Percentiles rank a stretch among this genome's conserved stretches.
These are phyloP conservation scores for Cryptoprocta ferox DNA, from an alignment of 2,797 vertebrate species.

Conservation along the genomic window DNA sequence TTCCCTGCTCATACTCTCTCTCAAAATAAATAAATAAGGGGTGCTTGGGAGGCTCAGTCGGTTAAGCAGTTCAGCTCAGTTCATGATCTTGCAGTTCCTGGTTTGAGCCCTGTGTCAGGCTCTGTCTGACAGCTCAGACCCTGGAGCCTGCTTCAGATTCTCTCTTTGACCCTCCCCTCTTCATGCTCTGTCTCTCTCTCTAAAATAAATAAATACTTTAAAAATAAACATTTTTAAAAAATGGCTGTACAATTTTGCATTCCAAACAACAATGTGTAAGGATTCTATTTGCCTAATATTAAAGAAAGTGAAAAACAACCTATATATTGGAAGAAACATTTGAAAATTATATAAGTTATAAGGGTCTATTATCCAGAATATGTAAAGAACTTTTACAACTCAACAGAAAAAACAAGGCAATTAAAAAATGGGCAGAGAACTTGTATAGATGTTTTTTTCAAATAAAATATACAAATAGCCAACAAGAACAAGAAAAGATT, in stretches of 20 bases:
- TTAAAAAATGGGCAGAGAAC: background rate
- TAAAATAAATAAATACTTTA: too few relatives aligned
- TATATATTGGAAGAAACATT: background rate
- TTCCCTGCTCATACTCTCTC: too few relatives aligned
- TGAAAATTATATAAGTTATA: background rate
- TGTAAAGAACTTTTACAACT: background rate
- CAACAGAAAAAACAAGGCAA: background rate
- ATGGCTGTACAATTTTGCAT: background rate
- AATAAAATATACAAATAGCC: background rate
- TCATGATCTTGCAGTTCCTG: too few relatives aligned
- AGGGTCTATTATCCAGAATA: background rate
- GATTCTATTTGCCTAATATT: background rate
- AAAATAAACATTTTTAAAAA: background rate
- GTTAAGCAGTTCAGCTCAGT: too few relatives aligned
- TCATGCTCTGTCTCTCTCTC: too few relatives aligned
- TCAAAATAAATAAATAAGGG: too few relatives aligned
- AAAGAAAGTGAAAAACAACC: background rate
- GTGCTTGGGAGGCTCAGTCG: too few relatives aligned
- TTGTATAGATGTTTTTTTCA: background rate
- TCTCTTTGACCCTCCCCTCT: too few relatives aligned
- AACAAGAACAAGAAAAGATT: background rate
- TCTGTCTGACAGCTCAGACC: too few relatives aligned
- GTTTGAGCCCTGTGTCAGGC: accelerated
- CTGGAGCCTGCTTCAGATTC: too few relatives aligned
- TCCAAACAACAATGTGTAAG: background rate